Percentiles rank a stretch among this genome's conserved stretches.
Evolutionary conservation across 2,888 invertebrate genomes (phyloP).

Genomic region (Acanthosepion esculentum): DNA sequence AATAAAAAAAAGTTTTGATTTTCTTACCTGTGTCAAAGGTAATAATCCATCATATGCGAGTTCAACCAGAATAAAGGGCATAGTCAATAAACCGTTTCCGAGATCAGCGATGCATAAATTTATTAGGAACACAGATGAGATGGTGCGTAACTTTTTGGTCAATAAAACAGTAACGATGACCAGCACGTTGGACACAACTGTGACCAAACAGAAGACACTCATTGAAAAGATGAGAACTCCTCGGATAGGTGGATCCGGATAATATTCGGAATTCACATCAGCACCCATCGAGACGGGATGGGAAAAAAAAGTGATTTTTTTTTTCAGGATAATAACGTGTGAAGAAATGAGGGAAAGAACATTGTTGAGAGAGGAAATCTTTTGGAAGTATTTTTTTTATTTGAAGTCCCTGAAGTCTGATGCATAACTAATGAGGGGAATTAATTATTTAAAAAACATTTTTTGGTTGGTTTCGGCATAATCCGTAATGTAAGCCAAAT

Average conservation of each 20-base stretch:
- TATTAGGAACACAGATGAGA: neutral
- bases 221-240: neutral
- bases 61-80: neutral
- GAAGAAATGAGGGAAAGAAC: too few species aligned
- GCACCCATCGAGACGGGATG: neutral
- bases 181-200: constrained; percentile 33
- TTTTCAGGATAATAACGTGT: too few species aligned
- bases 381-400: too few species aligned
- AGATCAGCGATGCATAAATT: constrained; percentile 35
- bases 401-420: too few species aligned
- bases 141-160: constrained; percentile 38
- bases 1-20: neutral
- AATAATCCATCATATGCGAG: constrained; percentile 39
- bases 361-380: too few species aligned
- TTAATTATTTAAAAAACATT: too few species aligned
- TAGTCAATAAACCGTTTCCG: constrained; percentile 36
- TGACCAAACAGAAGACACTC: constrained; percentile 40
- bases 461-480: too few species aligned
- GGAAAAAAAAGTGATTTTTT: too few species aligned
- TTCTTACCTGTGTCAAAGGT: constrained; percentile 41
- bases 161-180: neutral
- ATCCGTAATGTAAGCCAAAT: too few species aligned
- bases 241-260: neutral
- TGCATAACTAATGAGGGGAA: too few species aligned
- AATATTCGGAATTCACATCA: neutral